Evolutionary conservation across 1,140 invertebrate genomes (phyloP).

Genomic region (Brachionus rubens): DNA sequence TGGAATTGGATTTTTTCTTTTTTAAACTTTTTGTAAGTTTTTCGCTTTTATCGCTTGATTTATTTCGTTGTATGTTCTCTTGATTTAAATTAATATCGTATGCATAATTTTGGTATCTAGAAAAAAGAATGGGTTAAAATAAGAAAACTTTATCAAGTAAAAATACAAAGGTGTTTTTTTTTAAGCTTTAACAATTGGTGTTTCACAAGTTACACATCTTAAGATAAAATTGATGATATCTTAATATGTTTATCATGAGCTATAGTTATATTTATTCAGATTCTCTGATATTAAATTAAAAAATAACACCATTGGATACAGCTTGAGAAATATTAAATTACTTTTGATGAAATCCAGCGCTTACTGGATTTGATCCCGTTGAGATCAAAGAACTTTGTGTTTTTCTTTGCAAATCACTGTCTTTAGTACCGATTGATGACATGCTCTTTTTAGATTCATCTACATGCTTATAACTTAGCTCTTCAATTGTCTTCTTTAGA

Average conservation of each 20-base stretch:
- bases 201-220: too few species aligned
- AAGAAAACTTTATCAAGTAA: too few species aligned
- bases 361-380: background rate
- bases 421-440: background rate
- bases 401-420: too few species aligned
- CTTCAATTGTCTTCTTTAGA: slow-evolving; percentile 12
- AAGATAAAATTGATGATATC: too few species aligned
- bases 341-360: slow-evolving; percentile 5
- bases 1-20: background rate
- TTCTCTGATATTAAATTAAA: background rate
- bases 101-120: background rate
- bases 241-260: too few species aligned
- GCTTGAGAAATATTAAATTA: background rate
- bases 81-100: background rate
- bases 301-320: background rate
- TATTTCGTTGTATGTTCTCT: background rate
- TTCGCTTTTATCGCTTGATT: background rate
- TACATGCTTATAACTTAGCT: background rate
- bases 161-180: too few species aligned
- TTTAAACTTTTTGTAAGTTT: background rate
- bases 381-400: too few species aligned
- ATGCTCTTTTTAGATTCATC: background rate
- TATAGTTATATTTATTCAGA: too few species aligned
- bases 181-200: too few species aligned
- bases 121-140: too few species aligned